These are phyloP conservation scores for Linepithema humile DNA, from an alignment of 1,140 invertebrate genomes.

Conservation along the genomic window DNA sequence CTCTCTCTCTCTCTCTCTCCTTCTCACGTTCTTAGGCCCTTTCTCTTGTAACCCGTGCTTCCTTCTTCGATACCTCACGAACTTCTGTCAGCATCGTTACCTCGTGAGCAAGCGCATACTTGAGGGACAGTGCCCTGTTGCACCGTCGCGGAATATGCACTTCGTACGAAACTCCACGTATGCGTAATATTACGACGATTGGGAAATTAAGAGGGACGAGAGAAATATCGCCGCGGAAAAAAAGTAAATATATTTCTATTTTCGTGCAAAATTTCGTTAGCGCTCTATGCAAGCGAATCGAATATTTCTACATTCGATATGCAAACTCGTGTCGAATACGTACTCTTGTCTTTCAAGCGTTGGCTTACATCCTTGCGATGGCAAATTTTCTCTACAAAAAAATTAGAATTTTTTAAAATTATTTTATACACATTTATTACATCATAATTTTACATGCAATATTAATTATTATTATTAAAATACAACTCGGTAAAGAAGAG, in stretches of 20 bases:
- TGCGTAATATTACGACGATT: not conserved
- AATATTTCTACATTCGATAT: not conserved
- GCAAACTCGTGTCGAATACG: not conserved
- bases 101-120: slow-evolving; percentile 3
- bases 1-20: slow-evolving; percentile 60
- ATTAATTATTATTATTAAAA: no score
- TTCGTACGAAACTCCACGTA: not conserved
- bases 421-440: no score
- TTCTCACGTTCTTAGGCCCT: slow-evolving; percentile 50
- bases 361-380: not conserved
- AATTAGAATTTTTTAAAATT: no score
- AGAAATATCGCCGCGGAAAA: no score
- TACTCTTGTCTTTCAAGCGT: not conserved
- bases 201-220: not conserved
- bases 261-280: no score
- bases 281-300: no score
- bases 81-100: slow-evolving; percentile 55
- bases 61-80: slow-evolving; percentile 48
- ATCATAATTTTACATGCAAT: no score
- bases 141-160: not conserved
- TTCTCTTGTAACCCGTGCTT: slow-evolving; percentile 42
- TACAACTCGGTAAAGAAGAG: not conserved
- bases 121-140: not conserved
- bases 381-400: not conserved
- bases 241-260: no score